Evolutionary conservation across 1,140 invertebrate genomes (phyloP).

Genomic region (Bombus turneri): DNA sequence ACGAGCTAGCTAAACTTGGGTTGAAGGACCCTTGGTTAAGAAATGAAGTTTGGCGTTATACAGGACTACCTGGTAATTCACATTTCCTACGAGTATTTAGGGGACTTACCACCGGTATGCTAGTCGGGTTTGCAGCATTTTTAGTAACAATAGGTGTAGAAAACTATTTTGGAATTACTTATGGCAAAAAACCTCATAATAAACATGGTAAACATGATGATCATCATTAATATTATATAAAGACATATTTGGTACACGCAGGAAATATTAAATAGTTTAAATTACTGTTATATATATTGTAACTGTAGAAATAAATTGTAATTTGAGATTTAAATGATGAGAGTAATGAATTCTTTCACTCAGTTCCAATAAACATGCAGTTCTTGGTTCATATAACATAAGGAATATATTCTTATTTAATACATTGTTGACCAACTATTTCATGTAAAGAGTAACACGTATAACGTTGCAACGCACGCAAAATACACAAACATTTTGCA

Average conservation of each 20-base stretch:
- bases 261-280: slow-evolving; percentile 13
- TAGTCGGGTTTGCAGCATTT: slow-evolving; percentile 85
- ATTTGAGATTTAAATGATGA: neutral
- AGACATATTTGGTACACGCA: neutral
- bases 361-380: neutral
- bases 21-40: slow-evolving; percentile 93
- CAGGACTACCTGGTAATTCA: slow-evolving; percentile 81
- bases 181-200: slow-evolving; percentile 78
- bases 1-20: slow-evolving; percentile 86
- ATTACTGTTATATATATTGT: slow-evolving; percentile 21
- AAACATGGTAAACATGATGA: slow-evolving; percentile 30
- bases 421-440: too few species aligned
- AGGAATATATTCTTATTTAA: too few species aligned
- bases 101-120: slow-evolving; percentile 85
- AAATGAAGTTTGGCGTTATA: slow-evolving; percentile 91
- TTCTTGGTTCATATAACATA: neutral
- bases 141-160: slow-evolving; percentile 85
- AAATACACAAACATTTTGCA: neutral
- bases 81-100: slow-evolving; percentile 63
- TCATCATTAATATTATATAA: slow-evolving; percentile 59
- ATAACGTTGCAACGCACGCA: too few species aligned
- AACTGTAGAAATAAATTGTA: slow-evolving; percentile 42
- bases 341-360: neutral
- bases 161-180: slow-evolving; percentile 78
- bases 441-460: too few species aligned